Conservation (phyloP, 64 coral and sea anemone genomes). For the Pachyseris speciosa region DNA sequence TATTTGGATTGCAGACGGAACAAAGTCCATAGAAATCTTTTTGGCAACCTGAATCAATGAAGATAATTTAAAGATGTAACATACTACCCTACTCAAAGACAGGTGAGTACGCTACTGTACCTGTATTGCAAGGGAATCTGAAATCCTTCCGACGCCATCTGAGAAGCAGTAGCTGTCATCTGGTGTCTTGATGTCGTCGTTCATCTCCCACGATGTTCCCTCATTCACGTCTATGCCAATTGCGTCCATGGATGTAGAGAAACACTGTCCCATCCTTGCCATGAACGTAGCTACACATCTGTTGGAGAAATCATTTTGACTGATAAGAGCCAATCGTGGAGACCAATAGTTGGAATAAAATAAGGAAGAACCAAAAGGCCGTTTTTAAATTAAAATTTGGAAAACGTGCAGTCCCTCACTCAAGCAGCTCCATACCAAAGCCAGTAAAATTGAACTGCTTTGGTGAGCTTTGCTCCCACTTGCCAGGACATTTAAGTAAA, state of each 20-base stretch:
- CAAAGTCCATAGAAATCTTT: conserved; percentile 65
- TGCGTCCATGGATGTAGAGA: conserved; percentile 91
- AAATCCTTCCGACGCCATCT: conserved; percentile 91
- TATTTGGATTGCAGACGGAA: conserved; percentile 95
- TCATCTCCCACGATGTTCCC: conserved; percentile 66
- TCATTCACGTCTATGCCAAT: conserved; percentile 78
- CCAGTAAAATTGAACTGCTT: too few relatives aligned
- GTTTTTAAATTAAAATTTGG: too few relatives aligned
- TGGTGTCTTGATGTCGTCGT: conserved; percentile 59
- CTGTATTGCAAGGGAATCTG: conserved; percentile 65
- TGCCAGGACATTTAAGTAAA: too few relatives aligned
- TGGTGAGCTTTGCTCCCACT: too few relatives aligned
- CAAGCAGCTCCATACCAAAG: too few relatives aligned
- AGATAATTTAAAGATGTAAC: background rate
- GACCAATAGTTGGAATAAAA: too few relatives aligned
- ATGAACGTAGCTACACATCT: conserved; percentile 94
- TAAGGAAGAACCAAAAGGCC: too few relatives aligned
- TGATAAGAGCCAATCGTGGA: background rate
- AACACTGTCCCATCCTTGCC: conserved; percentile 96
- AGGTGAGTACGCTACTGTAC: too few relatives aligned
- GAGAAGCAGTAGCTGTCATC: conserved; percentile 80
- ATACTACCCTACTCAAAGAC: background rate
- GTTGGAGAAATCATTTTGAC: background rate
- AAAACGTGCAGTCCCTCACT: too few relatives aligned
- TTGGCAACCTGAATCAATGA: conserved; percentile 51